A percentile compares a stretch with the other conserved stretches of the same genome.
These are phyloP conservation scores for Seira ritae DNA, from an alignment of 2,888 invertebrate species.

Conservation along the genomic window DNA sequence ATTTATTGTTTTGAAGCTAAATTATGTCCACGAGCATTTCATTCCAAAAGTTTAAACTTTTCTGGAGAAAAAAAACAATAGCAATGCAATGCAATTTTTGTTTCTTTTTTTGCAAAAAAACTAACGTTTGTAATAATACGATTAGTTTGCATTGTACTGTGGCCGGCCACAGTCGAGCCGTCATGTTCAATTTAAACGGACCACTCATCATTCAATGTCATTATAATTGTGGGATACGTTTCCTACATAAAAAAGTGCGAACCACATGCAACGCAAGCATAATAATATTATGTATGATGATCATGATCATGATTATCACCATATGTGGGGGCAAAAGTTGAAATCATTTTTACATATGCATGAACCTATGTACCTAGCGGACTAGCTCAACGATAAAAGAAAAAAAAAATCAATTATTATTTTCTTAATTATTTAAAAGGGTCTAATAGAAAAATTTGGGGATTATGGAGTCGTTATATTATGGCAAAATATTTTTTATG, in stretches of 20 bases:
- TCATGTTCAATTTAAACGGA: not conserved
- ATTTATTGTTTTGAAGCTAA: not conserved
- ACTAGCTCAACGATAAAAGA: no score
- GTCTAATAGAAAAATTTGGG: not conserved
- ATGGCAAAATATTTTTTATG: not conserved
- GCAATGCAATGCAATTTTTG: not conserved
- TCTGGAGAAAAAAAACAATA: not conserved
- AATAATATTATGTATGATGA: not conserved
- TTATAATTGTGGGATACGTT: not conserved
- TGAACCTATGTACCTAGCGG: no score
- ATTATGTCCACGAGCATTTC: not conserved
- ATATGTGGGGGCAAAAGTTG: no score
- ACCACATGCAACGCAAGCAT: not conserved
- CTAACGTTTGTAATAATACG: not conserved
- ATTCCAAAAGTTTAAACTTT: not conserved
- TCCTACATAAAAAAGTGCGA: not conserved
- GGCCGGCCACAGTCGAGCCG: not conserved
- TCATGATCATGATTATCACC: no score
- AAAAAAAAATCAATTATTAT: not conserved
- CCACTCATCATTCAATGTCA: not conserved
- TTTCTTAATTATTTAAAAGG: not conserved
- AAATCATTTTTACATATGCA: no score
- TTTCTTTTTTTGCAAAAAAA: not conserved
- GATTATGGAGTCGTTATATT: not conserved
- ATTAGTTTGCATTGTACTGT: no score